phyloP scores from a whole-genome alignment of 1,140 invertebrate species.

The Oryzaephilus surinamensis region DNA sequence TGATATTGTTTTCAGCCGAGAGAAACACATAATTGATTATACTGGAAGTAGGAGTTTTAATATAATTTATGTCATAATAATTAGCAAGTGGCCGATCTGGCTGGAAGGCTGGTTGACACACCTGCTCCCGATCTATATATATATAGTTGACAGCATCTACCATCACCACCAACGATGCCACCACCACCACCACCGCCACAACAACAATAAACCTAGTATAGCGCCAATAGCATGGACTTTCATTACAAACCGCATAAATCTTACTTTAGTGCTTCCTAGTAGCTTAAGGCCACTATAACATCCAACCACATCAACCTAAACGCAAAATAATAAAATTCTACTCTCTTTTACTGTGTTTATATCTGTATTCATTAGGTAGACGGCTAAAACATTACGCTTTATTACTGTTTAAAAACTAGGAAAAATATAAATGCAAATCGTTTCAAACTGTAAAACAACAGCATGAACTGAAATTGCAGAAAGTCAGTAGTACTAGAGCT shows the following conservation, averaged over 20 bases:
- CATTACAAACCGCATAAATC: conserved; percentile 28
- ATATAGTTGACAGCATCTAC: conserved; percentile 22
- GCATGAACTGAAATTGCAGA: too few species aligned
- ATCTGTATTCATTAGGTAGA: too few species aligned
- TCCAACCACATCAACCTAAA: too few species aligned
- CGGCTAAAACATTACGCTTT: too few species aligned
- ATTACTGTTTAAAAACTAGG: too few species aligned
- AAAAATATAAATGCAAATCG: too few species aligned
- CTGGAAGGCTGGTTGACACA: conserved; percentile 14
- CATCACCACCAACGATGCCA: conserved; percentile 11
- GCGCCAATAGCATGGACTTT: too few species aligned
- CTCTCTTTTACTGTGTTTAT: too few species aligned
- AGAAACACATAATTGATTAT: conserved; percentile 30
- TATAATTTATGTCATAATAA: conserved; percentile 33
- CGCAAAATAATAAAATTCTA: conserved; percentile 17
- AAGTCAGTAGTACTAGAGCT: too few species aligned
- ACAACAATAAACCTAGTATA: conserved; percentile 5
- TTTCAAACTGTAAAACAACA: too few species aligned
- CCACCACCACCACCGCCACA: background rate
- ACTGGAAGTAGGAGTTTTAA: conserved; percentile 26
- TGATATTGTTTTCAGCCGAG: too few species aligned
- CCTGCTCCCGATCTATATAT: conserved; percentile 29
- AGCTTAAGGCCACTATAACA: background rate
- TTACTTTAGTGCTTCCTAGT: conserved; percentile 16
- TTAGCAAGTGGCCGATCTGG: conserved; percentile 29